Percentiles rank a stretch among this genome's conserved stretches.
phyloP scores from a whole-genome alignment of 2,888 invertebrate genomes.

The Oscheius myriophilus region DNA sequence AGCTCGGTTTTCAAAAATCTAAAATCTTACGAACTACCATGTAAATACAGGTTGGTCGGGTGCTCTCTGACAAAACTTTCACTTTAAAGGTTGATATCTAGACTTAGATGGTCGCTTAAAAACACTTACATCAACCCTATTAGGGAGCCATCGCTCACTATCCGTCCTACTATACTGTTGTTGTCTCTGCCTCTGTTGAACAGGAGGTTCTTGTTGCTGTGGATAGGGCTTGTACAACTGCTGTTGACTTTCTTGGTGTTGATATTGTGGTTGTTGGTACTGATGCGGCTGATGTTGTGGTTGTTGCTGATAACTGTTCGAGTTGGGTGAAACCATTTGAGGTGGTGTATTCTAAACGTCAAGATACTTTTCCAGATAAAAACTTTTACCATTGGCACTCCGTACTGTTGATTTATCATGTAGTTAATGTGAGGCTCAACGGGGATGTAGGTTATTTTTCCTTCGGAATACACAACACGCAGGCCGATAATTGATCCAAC shows the following conservation, averaged over 20 bases:
- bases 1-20: too few relatives aligned
- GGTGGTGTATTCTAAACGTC: too few relatives aligned
- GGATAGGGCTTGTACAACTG: too few relatives aligned
- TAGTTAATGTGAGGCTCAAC: slow-evolving; percentile 57
- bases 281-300: background rate
- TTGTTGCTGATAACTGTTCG: slow-evolving; percentile 2
- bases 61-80: too few relatives aligned
- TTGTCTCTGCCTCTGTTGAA: slow-evolving; percentile 4
- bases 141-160: slow-evolving; percentile 4
- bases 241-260: background rate
- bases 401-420: slow-evolving; percentile 50
- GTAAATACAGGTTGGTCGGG: too few relatives aligned
- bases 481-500: slow-evolving; percentile 53
- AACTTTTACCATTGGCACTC: background rate
- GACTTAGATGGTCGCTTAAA: too few relatives aligned
- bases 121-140: slow-evolving; percentile 10
- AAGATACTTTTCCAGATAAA: too few relatives aligned
- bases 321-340: background rate
- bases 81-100: too few relatives aligned
- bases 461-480: slow-evolving; percentile 46
- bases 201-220: background rate
- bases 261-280: background rate
- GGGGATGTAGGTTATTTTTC: slow-evolving; percentile 50
- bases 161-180: background rate
- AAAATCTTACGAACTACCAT: too few relatives aligned